Base-by-base conservation (phyloP, 2,113 vertebrate species). In the Tragelaphus strepsiceros region DNA sequence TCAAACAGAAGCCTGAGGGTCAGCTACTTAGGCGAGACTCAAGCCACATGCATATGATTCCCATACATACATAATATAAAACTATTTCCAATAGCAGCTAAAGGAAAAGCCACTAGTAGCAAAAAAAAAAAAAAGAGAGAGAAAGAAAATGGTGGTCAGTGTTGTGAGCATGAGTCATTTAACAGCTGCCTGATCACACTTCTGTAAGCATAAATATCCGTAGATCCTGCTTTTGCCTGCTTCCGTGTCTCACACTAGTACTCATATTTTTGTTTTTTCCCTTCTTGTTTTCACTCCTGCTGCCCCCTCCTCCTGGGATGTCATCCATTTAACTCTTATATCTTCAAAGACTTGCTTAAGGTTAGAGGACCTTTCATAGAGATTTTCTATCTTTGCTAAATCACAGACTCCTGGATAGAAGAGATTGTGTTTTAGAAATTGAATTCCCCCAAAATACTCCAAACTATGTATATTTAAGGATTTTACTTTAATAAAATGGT, bases 1-100 rank as follows among this genome's bases (percentile, higher is more conserved):
- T 92, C 74, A 92, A 84, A 93, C 81, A 96, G 83, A 96, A 71
- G 89, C 67, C 91, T 28, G n/a, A 93, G 58, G 80, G 58, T 93
- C 91, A 96, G 89, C 90, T 97, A 84, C 84, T 91, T 88, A 61
- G 49, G 56, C 43, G 39, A 84, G 71, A 95, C 56, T 62, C 92
- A 89, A 96, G 82, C 49, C 85, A 80, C 81, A 39, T 84, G 64
- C 46, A 30, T 54, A 59, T 54, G 39, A 81, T 77, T 97, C 32
- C 22, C 59, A 59, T 59, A 56, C 24, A 71, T 12, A 43, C 5
- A 14, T n/a, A 49, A 24, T 22, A 12, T 28, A 21, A 46, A 78
- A 54, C 49, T 53, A n/a, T 39, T 95, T 14, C 83, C 88, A 43
- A 9, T 4, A 49, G n/a, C 17, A 62, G 86, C 67, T 91, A n/a